These are phyloP conservation scores for Pollimyrus isidori DNA, from an alignment of 2,113 vertebrate genomes.

Conservation along the genomic window DNA sequence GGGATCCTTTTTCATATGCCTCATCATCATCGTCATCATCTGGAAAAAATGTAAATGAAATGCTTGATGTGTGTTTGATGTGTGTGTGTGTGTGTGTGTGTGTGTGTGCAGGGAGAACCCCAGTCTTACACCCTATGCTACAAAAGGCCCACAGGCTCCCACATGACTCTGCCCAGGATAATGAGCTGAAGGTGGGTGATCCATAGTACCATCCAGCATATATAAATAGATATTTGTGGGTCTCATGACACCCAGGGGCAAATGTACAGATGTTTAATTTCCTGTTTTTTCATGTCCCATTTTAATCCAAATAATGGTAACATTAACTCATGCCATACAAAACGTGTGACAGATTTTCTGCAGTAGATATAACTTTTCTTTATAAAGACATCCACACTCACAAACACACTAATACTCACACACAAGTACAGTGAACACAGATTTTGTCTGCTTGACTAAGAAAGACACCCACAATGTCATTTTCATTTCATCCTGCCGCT, in stretches of 20 bases:
- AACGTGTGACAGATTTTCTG: not conserved
- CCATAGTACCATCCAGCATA: not conserved
- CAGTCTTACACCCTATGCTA: too few relatives aligned
- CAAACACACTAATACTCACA: not conserved
- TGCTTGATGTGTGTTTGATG: too few relatives aligned
- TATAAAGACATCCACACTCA: not conserved
- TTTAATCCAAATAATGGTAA: not conserved
- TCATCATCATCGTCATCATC: slow-evolving; percentile 30
- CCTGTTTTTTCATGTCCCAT: not conserved
- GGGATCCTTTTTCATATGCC: slow-evolving; percentile 69
- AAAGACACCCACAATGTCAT: not conserved
- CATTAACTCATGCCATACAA: not conserved
- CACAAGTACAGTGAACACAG: not conserved
- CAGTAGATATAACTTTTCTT: not conserved
- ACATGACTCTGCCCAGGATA: not conserved
- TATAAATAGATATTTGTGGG: not conserved
- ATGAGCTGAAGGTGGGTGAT: not conserved
- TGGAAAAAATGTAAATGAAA: slow-evolving; percentile 1
- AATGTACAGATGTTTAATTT: not conserved
- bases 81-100: too few relatives aligned
- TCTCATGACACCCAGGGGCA: not conserved
- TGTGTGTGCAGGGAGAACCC: too few relatives aligned
- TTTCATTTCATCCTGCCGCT: not conserved
- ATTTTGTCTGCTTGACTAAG: not conserved
- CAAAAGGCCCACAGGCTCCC: too few relatives aligned